phyloP scores from a whole-genome alignment of 2,113 vertebrate species.

The Ranitomeya imitator region DNA sequence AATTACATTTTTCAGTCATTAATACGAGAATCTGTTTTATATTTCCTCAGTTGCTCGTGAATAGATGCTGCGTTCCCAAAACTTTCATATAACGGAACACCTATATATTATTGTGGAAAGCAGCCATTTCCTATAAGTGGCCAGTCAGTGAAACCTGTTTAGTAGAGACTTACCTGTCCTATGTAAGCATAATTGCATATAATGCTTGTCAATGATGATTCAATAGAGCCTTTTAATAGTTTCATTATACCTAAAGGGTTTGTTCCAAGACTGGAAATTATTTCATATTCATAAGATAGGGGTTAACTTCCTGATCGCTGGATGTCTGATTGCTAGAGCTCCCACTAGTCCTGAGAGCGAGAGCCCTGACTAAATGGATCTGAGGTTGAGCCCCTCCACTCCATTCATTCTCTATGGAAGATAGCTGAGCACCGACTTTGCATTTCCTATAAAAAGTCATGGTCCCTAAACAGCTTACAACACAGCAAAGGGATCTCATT shows the following conservation, averaged over 20 bases:
- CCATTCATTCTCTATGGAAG: too few relatives aligned
- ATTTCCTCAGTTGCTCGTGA: background rate
- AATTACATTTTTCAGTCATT: conserved; percentile 17
- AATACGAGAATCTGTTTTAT: conserved; percentile 9
- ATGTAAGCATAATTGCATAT: background rate
- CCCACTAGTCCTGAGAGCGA: too few relatives aligned
- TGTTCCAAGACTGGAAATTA: too few relatives aligned
- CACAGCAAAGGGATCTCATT: too few relatives aligned
- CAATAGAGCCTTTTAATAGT: too few relatives aligned
- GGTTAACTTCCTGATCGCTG: too few relatives aligned
- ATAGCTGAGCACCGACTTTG: too few relatives aligned
- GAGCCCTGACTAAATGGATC: too few relatives aligned
- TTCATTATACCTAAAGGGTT: background rate
- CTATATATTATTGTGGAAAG: background rate
- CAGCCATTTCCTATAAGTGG: background rate
- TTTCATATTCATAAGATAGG: background rate
- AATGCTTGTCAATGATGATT: background rate
- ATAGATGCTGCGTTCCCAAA: background rate
- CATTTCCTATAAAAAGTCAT: too few relatives aligned
- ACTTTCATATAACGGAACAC: background rate
- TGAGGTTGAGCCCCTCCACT: too few relatives aligned
- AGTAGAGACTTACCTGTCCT: background rate
- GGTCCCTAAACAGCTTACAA: too few relatives aligned
- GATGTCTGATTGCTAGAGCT: too few relatives aligned
- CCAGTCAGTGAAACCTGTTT: background rate